A percentile compares a stretch with the other conserved stretches of the same genome.
Conservation (phyloP, 2,797 vertebrate genomes). For the Crenuchus spilurus region DNA sequence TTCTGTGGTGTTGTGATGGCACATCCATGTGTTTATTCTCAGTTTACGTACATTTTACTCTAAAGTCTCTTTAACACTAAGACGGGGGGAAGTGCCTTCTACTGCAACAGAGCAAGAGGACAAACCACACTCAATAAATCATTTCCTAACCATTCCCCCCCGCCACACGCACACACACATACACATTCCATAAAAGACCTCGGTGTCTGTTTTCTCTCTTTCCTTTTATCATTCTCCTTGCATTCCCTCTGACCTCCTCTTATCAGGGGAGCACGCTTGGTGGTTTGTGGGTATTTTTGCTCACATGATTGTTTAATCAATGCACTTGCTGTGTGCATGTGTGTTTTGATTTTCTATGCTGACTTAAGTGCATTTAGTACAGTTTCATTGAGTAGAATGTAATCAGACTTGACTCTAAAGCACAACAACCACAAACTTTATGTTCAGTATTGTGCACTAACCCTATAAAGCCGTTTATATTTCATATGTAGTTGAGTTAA, state of each 20-base stretch:
- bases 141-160: not conserved
- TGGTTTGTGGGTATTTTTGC: not conserved
- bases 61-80: not conserved
- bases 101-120: not conserved
- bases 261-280: not conserved
- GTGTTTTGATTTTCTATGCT: not conserved
- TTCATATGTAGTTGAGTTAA: no score
- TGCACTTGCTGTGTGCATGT: not conserved
- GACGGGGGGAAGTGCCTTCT: not conserved
- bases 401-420: no score
- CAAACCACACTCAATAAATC: not conserved
- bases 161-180: not conserved
- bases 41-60: not conserved
- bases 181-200: no score
- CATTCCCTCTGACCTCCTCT: not conserved
- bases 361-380: not conserved
- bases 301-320: conserved; percentile 1
- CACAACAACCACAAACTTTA: no score
- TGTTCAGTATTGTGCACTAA: no score
- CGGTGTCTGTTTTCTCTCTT: not conserved
- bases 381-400: not conserved
- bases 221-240: not conserved
- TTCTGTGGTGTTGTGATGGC: not conserved
- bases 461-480: no score
- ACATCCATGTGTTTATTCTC: not conserved